A percentile compares a stretch with the other conserved stretches of the same genome.
Conservation (phyloP, 2,888 invertebrate species). For the Drosophila mimetica region DNA sequence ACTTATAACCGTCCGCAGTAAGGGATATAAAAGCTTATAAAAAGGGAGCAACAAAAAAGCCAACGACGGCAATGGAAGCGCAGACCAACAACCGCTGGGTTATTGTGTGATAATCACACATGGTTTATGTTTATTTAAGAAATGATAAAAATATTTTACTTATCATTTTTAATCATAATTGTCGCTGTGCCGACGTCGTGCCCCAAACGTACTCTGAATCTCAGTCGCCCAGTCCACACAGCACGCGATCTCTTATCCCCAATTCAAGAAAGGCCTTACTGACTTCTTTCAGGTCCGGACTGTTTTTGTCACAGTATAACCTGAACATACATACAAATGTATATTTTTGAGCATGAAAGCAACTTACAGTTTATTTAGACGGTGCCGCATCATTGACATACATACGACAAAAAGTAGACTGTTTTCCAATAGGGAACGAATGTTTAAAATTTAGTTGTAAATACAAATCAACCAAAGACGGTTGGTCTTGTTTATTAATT, state of each 20-base stretch:
- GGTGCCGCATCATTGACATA: no score
- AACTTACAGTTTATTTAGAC: no score
- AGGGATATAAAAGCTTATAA: conserved; percentile 70
- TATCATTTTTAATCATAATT: conserved; percentile 81
- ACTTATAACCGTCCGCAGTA: conserved; percentile 55
- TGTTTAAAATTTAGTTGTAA: no score
- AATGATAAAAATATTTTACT: conserved; percentile 82
- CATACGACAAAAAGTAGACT: no score
- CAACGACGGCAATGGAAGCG: conserved; percentile 23
- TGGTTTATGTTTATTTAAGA: conserved; percentile 79
- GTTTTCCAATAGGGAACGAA: no score
- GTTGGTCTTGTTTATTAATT: no score
- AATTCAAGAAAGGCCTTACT: conserved; percentile 8
- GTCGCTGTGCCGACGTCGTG: conserved; percentile 73
- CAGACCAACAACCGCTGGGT: conserved; percentile 46
- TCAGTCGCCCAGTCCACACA: conserved; percentile 52
- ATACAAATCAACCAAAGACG: no score
- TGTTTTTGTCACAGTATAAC: no score
- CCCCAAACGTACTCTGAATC: conserved; percentile 33
- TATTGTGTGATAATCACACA: conserved; percentile 77
- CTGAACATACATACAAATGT: background rate
- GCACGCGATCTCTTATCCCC: conserved; percentile 70
- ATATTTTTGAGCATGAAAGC: no score
- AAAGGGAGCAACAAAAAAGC: conserved; percentile 65
- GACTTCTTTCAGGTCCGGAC: conserved; percentile 16